Conservation (phyloP, 1,140 invertebrate species). For the Drosophila cardini region DNA sequence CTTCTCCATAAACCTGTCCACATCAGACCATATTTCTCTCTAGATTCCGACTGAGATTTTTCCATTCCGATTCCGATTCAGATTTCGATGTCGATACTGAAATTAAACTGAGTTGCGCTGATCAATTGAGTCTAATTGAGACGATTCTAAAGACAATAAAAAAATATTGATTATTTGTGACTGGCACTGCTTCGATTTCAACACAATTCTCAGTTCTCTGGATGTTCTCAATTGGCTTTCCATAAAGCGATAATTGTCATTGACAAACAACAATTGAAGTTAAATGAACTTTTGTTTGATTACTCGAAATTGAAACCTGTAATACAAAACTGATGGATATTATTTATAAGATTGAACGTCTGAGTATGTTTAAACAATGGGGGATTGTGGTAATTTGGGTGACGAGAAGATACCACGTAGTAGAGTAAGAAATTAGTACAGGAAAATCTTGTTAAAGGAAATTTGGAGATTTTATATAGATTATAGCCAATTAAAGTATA, state of each 20-base stretch:
- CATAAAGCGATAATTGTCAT: conserved; percentile 34
- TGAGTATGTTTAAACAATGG: conserved; percentile 3
- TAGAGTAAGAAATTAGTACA: background rate
- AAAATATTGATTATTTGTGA: background rate
- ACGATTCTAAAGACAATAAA: conserved; percentile 10
- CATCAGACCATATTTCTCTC: conserved; percentile 45
- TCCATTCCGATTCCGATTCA: background rate
- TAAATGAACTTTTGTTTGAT: conserved; percentile 34
- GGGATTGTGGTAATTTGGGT: background rate
- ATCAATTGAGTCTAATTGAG: conserved; percentile 68
- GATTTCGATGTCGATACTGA: background rate
- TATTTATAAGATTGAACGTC: conserved; percentile 23
- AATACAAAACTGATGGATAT: conserved; percentile 9
- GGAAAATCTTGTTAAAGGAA: too few species aligned
- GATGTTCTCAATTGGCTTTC: conserved; percentile 34
- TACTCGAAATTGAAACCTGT: conserved; percentile 24
- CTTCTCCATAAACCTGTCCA: conserved; percentile 1
- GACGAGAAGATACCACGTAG: conserved; percentile 7
- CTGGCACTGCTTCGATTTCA: conserved; percentile 11
- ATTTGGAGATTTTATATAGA: too few species aligned
- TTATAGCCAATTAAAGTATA: too few species aligned
- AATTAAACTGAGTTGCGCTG: conserved; percentile 43
- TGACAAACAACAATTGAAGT: conserved; percentile 38
- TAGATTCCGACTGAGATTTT: conserved; percentile 10
- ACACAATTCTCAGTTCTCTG: conserved; percentile 11